Evolutionary conservation across 2,888 invertebrate genomes (phyloP).

Genomic region (Brenthis ino): DNA sequence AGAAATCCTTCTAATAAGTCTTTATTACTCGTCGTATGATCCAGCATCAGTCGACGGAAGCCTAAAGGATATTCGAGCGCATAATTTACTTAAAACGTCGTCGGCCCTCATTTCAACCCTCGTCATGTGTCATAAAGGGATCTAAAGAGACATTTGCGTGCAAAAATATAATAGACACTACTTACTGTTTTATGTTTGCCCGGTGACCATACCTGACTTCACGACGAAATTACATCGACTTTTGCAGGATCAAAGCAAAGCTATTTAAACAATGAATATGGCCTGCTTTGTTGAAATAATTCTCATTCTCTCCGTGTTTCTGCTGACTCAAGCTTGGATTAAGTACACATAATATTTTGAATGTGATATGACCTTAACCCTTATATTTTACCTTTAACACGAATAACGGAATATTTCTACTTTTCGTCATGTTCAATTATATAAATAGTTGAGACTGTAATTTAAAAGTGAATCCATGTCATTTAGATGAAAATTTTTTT

Average conservation of each 20-base stretch:
- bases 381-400: too few species aligned
- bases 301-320: constrained; percentile 1
- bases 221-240: constrained; percentile 19
- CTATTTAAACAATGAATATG: constrained; percentile 15
- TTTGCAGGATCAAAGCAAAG: constrained; percentile 24
- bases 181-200: constrained; percentile 27
- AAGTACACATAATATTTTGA: constrained; percentile 6
- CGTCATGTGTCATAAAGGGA: constrained; percentile 60
- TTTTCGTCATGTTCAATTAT: too few species aligned
- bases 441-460: too few species aligned
- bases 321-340: background rate
- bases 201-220: constrained; percentile 25
- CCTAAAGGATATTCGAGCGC: constrained; percentile 33
- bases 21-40: constrained; percentile 14
- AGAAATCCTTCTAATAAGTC: constrained; percentile 11
- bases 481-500: too few species aligned
- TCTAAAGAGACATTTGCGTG: constrained; percentile 47
- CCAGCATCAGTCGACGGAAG: constrained; percentile 20
- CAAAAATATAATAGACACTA: constrained; percentile 38
- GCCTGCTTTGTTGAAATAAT: constrained; percentile 19
- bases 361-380: background rate
- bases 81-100: constrained; percentile 59
- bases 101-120: constrained; percentile 66
- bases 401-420: too few species aligned
- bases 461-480: too few species aligned